Base-by-base conservation (phyloP, 64 coral and sea anemone genomes). In the Anthopleura sola region DNA sequence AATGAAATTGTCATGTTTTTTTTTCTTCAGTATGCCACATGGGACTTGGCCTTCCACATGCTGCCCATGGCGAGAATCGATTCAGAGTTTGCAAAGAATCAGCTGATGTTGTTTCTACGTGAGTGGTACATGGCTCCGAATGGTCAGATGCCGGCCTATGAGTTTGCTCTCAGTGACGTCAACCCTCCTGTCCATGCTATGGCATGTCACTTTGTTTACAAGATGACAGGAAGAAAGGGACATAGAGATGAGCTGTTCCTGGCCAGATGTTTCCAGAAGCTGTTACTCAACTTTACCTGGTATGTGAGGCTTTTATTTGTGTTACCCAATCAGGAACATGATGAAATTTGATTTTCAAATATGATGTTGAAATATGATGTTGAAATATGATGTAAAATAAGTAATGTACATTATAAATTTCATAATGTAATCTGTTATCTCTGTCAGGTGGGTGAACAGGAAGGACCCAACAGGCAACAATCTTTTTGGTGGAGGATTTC, bases 11-110 rank as follows among this genome's bases (percentile, higher is more conserved):
- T 66, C n/a, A 66, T 71, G 11, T 32, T 32, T 14, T 6, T 68
- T 57, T 47, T 5, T 38, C 15, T 60, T 69, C 9, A 97, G 94
- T 97, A 93, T 36, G 94, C 94, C 9, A 86, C 94, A 3, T 97
- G 94, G 94, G 91, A 97, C 38, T 39, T 93, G 24, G 94, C 94
- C 5, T 97, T 97, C 60, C 94, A 97, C 54, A 93, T 97, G 88
- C 81, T 87, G 12, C 88, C 91, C 8, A 90, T 97, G 49, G 86
- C 88, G 21, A 90, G 82, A 80, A 79, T 97, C 11, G 94, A 97
- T 33, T 91, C 91, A 40, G 91, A 97, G 48, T 97, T 93, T 86
- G 84, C 94, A 18, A 97, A 97, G 71, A 62, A 87, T 38, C 94
- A 97, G 79, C 76, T 97, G 32, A 26, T 97, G n/a, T 78, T 97